Evolutionary conservation across 2,113 vertebrate species (phyloP).

Genomic region (Camarhynchus parvulus): DNA sequence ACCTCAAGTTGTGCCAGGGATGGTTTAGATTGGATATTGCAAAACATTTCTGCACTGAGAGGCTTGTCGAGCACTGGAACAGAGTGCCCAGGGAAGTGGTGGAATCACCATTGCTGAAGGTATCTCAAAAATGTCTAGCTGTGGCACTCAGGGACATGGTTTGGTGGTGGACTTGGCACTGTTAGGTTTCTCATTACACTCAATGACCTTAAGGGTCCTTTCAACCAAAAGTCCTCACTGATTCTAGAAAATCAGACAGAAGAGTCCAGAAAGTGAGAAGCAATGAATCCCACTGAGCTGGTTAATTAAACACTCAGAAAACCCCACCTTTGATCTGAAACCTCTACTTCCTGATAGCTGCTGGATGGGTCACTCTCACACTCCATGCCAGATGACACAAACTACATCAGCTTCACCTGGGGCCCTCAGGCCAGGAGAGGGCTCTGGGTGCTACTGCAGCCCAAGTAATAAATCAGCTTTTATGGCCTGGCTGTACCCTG

Average conservation of each 20-base stretch:
- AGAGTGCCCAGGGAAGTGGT: neutral
- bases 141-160: neutral
- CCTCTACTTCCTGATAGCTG: neutral
- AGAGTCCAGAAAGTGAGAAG: neutral
- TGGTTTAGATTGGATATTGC: neutral
- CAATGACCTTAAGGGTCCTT: neutral
- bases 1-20: neutral
- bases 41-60: neutral
- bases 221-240: neutral
- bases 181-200: neutral
- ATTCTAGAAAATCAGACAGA: neutral
- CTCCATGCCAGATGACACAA: neutral
- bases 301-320: neutral
- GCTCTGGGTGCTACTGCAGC: neutral
- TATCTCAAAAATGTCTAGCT: neutral
- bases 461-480: neutral
- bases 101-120: rapidly evolving
- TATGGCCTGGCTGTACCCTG: neutral
- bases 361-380: neutral
- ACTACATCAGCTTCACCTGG: neutral
- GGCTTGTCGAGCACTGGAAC: neutral
- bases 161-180: neutral
- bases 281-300: neutral
- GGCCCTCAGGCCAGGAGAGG: neutral
- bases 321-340: neutral